phyloP scores from a whole-genome alignment of 2,797 vertebrate genomes.

The Eulemur mongoz region DNA sequence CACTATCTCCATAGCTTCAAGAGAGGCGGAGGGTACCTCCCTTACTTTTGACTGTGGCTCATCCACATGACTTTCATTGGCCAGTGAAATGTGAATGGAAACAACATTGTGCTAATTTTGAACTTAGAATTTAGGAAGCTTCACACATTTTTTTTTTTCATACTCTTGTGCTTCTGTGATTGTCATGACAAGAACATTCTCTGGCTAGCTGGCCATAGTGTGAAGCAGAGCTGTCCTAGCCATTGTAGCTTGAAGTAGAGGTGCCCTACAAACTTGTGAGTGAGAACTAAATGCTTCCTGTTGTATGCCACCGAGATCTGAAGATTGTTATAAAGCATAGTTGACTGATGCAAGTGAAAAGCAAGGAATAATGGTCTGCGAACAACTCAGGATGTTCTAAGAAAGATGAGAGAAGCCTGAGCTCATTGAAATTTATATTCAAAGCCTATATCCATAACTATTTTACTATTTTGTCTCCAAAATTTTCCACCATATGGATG shows the following conservation, averaged over 20 bases:
- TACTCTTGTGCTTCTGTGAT: neutral
- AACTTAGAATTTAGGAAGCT: neutral
- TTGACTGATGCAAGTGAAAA: neutral
- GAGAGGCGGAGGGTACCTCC: neutral
- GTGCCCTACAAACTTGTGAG: neutral
- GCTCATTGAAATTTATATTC: neutral
- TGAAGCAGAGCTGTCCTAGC: neutral
- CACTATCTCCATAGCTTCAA: neutral
- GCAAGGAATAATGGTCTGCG: neutral
- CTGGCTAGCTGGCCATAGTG: neutral
- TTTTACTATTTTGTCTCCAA: neutral
- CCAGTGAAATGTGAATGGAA: neutral
- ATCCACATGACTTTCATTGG: neutral
- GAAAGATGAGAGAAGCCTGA: neutral
- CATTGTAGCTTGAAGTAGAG: neutral
- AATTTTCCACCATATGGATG: neutral
- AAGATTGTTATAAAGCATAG: neutral
- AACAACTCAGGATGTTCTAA: neutral
- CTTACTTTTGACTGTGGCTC: neutral
- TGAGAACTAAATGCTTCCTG: neutral
- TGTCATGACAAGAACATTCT: neutral
- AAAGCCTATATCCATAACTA: neutral
- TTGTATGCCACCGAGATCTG: neutral
- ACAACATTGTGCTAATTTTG: neutral
- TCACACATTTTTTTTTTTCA: neutral